Evolutionary conservation across 2,888 invertebrate species (phyloP).

Genomic region (Cheiracanthium punctorium): DNA sequence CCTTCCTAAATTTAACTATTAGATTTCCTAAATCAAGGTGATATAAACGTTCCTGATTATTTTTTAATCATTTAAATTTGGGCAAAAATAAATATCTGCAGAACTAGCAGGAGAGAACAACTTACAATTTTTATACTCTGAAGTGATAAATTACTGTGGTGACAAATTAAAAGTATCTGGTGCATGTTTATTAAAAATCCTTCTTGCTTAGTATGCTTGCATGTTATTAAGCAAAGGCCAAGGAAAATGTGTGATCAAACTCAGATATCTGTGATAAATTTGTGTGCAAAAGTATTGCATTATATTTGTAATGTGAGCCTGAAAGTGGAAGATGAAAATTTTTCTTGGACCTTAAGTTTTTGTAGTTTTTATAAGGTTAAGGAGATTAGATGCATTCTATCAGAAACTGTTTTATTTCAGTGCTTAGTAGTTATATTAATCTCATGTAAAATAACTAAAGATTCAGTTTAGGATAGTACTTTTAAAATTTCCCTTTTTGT

Average conservation of each 20-base stretch:
- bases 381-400: too few relatives aligned
- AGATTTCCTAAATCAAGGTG: background rate
- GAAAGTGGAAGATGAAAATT: background rate
- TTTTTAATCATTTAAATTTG: background rate
- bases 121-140: too few relatives aligned
- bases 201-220: background rate
- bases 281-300: background rate
- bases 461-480: too few relatives aligned
- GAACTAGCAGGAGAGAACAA: background rate
- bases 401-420: too few relatives aligned
- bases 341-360: background rate
- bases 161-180: slow-evolving; percentile 16
- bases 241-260: background rate
- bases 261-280: background rate
- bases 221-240: too few relatives aligned
- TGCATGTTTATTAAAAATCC: background rate
- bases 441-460: too few relatives aligned
- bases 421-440: too few relatives aligned
- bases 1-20: background rate
- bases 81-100: background rate
- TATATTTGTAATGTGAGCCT: background rate
- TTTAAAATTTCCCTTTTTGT: too few relatives aligned
- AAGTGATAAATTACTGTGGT: background rate
- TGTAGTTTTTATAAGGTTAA: too few relatives aligned
- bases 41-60: background rate